phyloP scores from a whole-genome alignment of 2,113 vertebrate genomes.

The Alexandromys fortis region DNA sequence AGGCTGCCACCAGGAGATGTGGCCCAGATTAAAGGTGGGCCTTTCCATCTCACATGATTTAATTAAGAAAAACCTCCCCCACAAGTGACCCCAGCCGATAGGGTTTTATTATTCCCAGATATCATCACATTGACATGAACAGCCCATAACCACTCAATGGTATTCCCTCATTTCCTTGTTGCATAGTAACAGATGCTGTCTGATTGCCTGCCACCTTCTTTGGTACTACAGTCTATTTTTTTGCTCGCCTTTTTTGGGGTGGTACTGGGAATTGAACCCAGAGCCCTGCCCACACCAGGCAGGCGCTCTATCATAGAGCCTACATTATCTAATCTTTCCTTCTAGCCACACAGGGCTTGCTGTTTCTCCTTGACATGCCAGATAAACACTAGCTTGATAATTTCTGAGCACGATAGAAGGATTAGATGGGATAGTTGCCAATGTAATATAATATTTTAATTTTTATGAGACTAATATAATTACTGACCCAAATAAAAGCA shows the following conservation, averaged over 20 bases:
- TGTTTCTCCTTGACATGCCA: background rate
- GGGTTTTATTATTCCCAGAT: background rate
- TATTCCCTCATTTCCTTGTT: background rate
- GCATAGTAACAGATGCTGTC: no score
- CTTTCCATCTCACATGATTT: background rate
- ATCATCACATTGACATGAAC: background rate
- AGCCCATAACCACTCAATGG: background rate
- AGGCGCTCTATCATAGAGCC: background rate
- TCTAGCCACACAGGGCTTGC: background rate
- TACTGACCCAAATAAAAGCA: constrained; percentile 13
- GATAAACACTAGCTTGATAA: background rate
- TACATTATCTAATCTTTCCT: background rate
- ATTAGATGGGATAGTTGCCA: background rate
- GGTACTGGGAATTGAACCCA: background rate
- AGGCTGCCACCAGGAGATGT: background rate
- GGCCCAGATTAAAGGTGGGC: background rate
- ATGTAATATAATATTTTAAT: background rate
- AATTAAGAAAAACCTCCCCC: background rate
- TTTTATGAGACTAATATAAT: constrained; percentile 3
- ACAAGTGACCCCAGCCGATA: background rate
- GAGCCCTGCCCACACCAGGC: background rate
- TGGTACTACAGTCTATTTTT: background rate
- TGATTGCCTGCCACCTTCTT: background rate
- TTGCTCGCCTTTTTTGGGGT: background rate
- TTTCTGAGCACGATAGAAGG: background rate